Base-by-base conservation (phyloP, 2,797 vertebrate species). In the Ateles fusciceps region DNA sequence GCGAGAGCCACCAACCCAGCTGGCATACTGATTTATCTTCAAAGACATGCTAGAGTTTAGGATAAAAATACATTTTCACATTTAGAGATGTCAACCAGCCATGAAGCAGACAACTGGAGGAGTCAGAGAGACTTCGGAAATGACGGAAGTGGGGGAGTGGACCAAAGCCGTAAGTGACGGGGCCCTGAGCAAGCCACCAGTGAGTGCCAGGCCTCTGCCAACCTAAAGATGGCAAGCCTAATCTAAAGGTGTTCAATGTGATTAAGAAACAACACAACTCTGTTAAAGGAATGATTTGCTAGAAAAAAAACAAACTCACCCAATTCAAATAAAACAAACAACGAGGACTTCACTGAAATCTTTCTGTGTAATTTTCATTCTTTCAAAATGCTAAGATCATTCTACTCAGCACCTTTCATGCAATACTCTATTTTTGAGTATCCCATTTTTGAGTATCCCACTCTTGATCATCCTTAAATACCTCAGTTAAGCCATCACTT, bases 161-260 rank as follows among this genome's bases (percentile, higher is more conserved):
- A 7, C 1, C 7, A 2, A 9, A 44, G 52, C 15, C 12, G 14
- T 2, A 0, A 72, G 1, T 5, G 7, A 13, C 15, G 17, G 3
- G 15, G 17, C 8, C 10, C 19, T 0, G 4, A 4, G 4, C n/a
- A 64, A n/a, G 15, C 42, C 0, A 4, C 50, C 19, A 50, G n/a
- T 1, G 9, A 50, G 55, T 0, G 2, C 1, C 59, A 64, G 36
- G 13, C 6, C 7, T 44, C 78, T 12, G 8, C 76, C 17, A 14
- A 19, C 5, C 24, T 1, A 1, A 22, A 72, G 24, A 7, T 2
- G 2, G 6, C 2, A 39, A 83, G 13, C 12, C 42, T 9, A 22
- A 22, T 21, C 28, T 1, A 50, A 48, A 14, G 17, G 24, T 24
- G 12, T 9, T 33, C 14, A 36, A 5, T 3, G n/a, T 19, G 39